These are phyloP conservation scores for Halictus ligatus DNA, from an alignment of 2,888 invertebrate species.

Conservation along the genomic window DNA sequence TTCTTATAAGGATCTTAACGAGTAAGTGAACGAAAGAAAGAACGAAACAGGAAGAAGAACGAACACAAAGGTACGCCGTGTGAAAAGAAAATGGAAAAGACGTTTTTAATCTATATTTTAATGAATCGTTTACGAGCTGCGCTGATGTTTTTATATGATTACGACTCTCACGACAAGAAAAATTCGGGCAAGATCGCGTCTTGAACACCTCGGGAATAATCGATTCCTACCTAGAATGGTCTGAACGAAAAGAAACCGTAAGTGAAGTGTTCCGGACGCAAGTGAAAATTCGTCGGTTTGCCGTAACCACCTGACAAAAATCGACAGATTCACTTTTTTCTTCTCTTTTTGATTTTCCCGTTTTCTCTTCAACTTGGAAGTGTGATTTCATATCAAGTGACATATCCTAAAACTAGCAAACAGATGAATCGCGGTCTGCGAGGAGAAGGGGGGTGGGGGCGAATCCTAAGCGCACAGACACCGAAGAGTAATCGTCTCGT, in stretches of 20 bases:
- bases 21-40: conserved; percentile 13
- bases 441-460: background rate
- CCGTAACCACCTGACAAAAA: conserved; percentile 2
- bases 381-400: conserved; percentile 65
- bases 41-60: background rate
- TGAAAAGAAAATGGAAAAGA: conserved; percentile 23
- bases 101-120: conserved; percentile 56
- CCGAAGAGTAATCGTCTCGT: conserved; percentile 30
- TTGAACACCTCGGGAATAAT: conserved; percentile 17
- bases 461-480: conserved; percentile 68
- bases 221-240: conserved; percentile 22
- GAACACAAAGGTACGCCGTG: background rate
- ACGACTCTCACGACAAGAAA: conserved; percentile 25
- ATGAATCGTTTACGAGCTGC: conserved; percentile 20
- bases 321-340: conserved; percentile 29
- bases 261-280: conserved; percentile 36
- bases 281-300: conserved; percentile 40
- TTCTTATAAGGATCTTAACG: conserved; percentile 79
- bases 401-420: conserved; percentile 62
- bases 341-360: conserved; percentile 1
- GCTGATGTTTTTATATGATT: conserved; percentile 43
- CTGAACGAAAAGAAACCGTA: conserved; percentile 24
- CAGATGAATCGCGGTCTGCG: conserved; percentile 39
- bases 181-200: conserved; percentile 25
- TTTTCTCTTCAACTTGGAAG: conserved; percentile 16